Base-by-base conservation (phyloP, 1,140 invertebrate species). In the Hypsibius dujardini region DNA sequence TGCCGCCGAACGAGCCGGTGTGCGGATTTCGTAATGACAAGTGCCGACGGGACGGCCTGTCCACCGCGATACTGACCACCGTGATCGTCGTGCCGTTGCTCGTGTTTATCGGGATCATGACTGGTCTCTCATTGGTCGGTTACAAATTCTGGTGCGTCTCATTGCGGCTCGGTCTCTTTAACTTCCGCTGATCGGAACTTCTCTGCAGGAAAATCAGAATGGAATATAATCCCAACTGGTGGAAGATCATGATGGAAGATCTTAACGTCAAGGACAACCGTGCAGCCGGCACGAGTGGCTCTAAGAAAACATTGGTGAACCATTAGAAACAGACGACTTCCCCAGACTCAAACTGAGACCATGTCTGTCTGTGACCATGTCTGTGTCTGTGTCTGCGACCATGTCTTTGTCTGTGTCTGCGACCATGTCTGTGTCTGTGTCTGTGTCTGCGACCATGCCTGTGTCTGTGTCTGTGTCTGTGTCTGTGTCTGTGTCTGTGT, bases 11-110 rank as follows among this genome's bases (percentile, higher is more conserved):
- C 50, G 50, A 56, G n/a, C 50, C 50, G 50, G 50, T 56, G 7
- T 56, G 50, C n/a, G 50, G 50, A 56, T 56, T 56, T 56, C 50
- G 50, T 56, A 56, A 56, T 56, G n/a, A 56, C 50, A 56, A 56
- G n/a, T 56, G 50, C 50, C 50, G n/a, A 56, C 7, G 7, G 50
- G n/a, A n/a, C n/a, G n/a, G 7, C 7, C 50, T 56, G n/a, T 56
- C 50, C 7, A 56, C 50, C 7, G 7, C 50, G 50, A 7, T 56
- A n/a, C 50, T 56, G 50, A n/a, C 50, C 50, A 56, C 50, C 50
- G 50, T n/a, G 7, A n/a, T 56, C 50, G 50, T 56, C 50, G 50
- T 56, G 7, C 50, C 50, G 7, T 56, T 56, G 50, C 7, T 56
- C 7, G 7, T 56, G 7, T 7, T 56, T n/a, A 56, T 56, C 7